These are phyloP conservation scores for Laupala kohalensis DNA, from an alignment of 1,140 invertebrate species.

Conservation along the genomic window DNA sequence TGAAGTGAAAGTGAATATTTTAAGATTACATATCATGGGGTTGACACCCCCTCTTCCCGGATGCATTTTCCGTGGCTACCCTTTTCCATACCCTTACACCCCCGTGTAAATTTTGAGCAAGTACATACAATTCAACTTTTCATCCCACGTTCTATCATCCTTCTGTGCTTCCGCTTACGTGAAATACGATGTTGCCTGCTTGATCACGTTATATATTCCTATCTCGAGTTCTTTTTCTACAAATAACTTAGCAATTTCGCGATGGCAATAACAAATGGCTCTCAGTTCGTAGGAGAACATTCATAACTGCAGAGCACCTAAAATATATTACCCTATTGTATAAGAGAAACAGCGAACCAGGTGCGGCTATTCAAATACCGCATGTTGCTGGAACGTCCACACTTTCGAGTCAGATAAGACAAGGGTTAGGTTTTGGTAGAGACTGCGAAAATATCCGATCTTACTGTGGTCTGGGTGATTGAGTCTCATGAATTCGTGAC, in stretches of 20 bases:
- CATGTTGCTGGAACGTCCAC: too few species aligned
- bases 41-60: background rate
- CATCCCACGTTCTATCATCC: background rate
- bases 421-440: too few species aligned
- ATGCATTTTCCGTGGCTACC: too few species aligned
- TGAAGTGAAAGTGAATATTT: slow-evolving; percentile 1
- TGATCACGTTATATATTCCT: background rate
- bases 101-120: too few species aligned
- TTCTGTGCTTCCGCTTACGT: background rate
- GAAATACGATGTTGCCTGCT: background rate
- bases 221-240: background rate
- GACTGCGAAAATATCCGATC: too few species aligned
- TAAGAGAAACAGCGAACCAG: background rate
- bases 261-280: background rate
- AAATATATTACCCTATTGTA: background rate
- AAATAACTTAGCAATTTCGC: background rate
- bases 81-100: too few species aligned
- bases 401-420: too few species aligned
- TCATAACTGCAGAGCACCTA: background rate
- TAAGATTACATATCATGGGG: background rate
- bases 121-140: too few species aligned
- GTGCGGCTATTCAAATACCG: background rate
- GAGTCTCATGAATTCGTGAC: too few species aligned
- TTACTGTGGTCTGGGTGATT: too few species aligned
- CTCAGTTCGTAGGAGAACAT: background rate